Percentiles rank a stretch among this genome's conserved stretches.
These are phyloP conservation scores for Hydrocynus forskahlii DNA, from an alignment of 2,797 vertebrate species.

Conservation along the genomic window DNA sequence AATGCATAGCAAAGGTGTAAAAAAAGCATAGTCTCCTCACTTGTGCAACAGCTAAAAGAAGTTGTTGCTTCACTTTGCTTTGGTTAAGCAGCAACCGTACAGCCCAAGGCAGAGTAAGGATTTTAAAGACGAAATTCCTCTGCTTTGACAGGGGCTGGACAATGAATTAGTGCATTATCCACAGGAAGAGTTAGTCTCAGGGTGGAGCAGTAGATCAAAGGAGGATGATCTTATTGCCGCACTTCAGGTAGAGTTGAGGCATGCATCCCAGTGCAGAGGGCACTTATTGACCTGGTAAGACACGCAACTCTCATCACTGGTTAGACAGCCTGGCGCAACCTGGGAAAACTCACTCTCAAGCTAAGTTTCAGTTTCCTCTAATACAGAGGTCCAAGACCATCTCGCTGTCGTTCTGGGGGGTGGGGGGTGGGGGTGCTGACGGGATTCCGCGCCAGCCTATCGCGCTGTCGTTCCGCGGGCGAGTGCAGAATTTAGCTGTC, in stretches of 20 bases:
- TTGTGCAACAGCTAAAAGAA: slow-evolving; percentile 25
- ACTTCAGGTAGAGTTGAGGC: slow-evolving; percentile 67
- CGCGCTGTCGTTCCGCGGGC: too few relatives aligned
- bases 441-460: too few relatives aligned
- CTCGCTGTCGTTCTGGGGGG: too few relatives aligned
- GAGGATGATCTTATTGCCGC: slow-evolving; percentile 73
- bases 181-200: slow-evolving; percentile 68
- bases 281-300: slow-evolving; percentile 65
- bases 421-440: too few relatives aligned
- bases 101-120: slow-evolving; percentile 70
- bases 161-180: slow-evolving; percentile 79
- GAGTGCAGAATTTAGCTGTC: too few relatives aligned
- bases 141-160: slow-evolving; percentile 74
- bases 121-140: slow-evolving; percentile 70
- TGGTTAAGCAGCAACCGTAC: slow-evolving; percentile 74
- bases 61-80: slow-evolving; percentile 65
- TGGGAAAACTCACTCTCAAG: background rate
- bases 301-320: slow-evolving; percentile 8
- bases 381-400: background rate
- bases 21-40: slow-evolving; percentile 7
- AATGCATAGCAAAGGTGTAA: background rate
- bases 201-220: slow-evolving; percentile 81
- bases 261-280: slow-evolving; percentile 72
- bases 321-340: slow-evolving; percentile 30
- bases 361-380: slow-evolving; percentile 11